These are phyloP conservation scores for Drosophila paulistorum DNA, from an alignment of 1,140 invertebrate genomes.

Conservation along the genomic window DNA sequence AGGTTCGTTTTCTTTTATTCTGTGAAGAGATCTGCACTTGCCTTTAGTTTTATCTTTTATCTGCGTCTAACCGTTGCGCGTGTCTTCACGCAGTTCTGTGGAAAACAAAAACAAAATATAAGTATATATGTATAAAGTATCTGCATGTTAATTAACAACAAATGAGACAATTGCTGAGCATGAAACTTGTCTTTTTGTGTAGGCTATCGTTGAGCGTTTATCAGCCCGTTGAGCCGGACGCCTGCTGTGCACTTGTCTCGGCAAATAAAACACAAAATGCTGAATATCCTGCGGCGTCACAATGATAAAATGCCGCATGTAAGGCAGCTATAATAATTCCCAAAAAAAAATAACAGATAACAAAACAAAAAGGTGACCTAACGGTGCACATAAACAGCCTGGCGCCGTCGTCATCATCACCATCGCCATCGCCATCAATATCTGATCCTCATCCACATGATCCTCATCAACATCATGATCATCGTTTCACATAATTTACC, in stretches of 20 bases:
- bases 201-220: slow-evolving; percentile 25
- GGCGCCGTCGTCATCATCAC: slow-evolving; percentile 1
- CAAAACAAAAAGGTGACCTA: slow-evolving; percentile 45
- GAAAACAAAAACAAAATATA: slow-evolving; percentile 34
- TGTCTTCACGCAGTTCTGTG: slow-evolving; percentile 55
- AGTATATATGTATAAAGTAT: slow-evolving; percentile 9
- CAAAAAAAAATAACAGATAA: not conserved
- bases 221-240: slow-evolving; percentile 23
- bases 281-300: slow-evolving; percentile 47
- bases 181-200: slow-evolving; percentile 16
- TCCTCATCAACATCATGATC: not conserved
- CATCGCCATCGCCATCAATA: not conserved
- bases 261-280: slow-evolving; percentile 2
- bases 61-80: slow-evolving; percentile 36
- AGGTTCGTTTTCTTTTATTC: not conserved
- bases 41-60: slow-evolving; percentile 18
- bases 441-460: not conserved
- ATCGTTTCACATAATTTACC: slow-evolving; percentile 51
- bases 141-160: slow-evolving; percentile 67
- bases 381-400: slow-evolving; percentile 31
- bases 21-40: not conserved
- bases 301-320: slow-evolving; percentile 42
- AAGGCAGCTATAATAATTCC: slow-evolving; percentile 30
- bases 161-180: slow-evolving; percentile 53
- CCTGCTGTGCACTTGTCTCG: slow-evolving; percentile 44